These are phyloP conservation scores for Metellina segmentata DNA, from an alignment of 2,888 invertebrate genomes.

Conservation along the genomic window DNA sequence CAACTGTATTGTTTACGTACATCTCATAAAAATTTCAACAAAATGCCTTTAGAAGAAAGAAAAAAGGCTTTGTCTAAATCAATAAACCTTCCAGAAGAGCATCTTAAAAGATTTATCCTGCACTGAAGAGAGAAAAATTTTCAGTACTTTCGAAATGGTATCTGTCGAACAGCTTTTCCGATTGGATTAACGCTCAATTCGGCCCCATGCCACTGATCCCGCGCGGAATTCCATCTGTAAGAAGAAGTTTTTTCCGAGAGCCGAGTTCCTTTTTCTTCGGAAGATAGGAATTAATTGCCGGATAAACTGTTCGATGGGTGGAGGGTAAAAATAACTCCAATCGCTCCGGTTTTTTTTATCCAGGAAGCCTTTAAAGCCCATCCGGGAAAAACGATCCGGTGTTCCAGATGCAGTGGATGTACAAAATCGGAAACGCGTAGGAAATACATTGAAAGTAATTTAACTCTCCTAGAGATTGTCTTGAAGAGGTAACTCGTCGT, in stretches of 20 bases:
- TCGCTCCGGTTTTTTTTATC: background rate
- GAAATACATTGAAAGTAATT: background rate
- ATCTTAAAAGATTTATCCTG: background rate
- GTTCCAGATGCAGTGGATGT: background rate
- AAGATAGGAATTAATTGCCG: background rate
- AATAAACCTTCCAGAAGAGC: background rate
- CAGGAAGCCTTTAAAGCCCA: background rate
- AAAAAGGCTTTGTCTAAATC: background rate
- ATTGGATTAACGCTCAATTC: background rate
- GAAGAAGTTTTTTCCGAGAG: background rate
- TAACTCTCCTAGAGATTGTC: no score
- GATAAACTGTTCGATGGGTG: background rate
- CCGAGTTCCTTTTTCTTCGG: background rate
- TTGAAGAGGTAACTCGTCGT: no score
- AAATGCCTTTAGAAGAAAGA: background rate
- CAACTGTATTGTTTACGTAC: background rate
- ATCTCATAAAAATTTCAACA: background rate
- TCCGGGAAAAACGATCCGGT: background rate
- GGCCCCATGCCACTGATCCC: background rate
- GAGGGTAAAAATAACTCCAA: background rate
- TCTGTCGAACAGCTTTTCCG: background rate
- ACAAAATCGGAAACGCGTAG: background rate
- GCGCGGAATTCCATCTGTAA: background rate
- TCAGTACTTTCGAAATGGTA: background rate
- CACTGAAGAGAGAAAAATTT: background rate